Evolutionary conservation across 1,140 invertebrate genomes (phyloP), one percentile per base, ranked within the genome.

Genomic region (Eueides isabella): DNA sequence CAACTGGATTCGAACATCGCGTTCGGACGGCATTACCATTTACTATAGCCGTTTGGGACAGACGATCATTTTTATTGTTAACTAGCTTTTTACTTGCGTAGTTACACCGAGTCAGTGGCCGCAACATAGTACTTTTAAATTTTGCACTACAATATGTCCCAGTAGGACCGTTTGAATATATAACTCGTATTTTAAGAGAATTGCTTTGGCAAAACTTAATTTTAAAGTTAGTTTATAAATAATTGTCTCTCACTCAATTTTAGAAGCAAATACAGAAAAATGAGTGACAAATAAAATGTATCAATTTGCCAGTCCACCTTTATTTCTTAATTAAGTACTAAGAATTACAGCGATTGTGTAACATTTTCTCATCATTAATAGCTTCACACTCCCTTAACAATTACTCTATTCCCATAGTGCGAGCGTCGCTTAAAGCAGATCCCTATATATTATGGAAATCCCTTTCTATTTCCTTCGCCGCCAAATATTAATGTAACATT

Each of bases 1-100:
- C 79, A 90, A 89, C 87, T 85, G 80, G 81, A 82, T 80, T 78
- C 61, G 78, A 81, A 77, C 81, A 78, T 71, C 77, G 67, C 78
- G 78, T 82, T 69, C 74, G 81, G 80, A 84, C 80, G 76, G 41
- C 55, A 75, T 73, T 74, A 71, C 71, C 71, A 72, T 70, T 72
- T 55, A 26, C 67, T 75, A 63, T 41, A 67, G 66, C 69, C 70
- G 73, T 76, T n/a, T 76, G 68, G 64, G 63, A 66, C 44, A 23
- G 61, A 65, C 35, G 31, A 79, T 79, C 61, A 79, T 73, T 79
- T 79, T 76, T 79, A 79, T 76, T 74, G 74, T 73, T 67, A 71
- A 71, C 74, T 71, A 48, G 61, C 61, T 65, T 63, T 70, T 26
- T 55, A 55, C 48, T 55, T 26, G 48, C 19, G 23, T 26, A 12